Conservation (phyloP, 2,113 vertebrate genomes). For the Pongo abelii region DNA sequence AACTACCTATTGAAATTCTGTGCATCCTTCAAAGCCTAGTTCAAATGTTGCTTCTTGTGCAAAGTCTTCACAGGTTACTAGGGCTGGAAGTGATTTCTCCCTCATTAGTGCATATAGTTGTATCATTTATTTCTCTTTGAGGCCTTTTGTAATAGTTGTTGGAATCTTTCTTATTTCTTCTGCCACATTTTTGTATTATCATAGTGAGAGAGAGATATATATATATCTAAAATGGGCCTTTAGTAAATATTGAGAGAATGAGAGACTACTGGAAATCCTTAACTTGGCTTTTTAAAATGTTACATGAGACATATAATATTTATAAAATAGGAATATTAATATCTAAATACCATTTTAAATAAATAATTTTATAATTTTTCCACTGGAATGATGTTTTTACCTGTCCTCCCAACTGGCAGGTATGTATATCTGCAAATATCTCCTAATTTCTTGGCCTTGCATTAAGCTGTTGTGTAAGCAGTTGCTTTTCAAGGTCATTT, state of each 20-base stretch:
- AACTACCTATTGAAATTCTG: background rate
- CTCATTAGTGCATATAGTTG: background rate
- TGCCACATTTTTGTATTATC: slow-evolving; percentile 1
- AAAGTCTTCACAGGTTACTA: background rate
- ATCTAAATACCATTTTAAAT: slow-evolving; percentile 14
- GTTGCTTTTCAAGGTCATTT: slow-evolving; percentile 23
- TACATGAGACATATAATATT: background rate
- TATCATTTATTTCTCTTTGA: slow-evolving; percentile 39
- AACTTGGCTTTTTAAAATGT: slow-evolving; percentile 25
- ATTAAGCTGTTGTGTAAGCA: background rate
- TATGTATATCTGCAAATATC: background rate
- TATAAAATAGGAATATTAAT: slow-evolving; percentile 20
- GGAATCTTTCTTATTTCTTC: background rate
- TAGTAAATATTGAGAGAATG: background rate
- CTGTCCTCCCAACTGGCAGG: background rate
- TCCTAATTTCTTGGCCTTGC: slow-evolving; percentile 1
- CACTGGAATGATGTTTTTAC: background rate
- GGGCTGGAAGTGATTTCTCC: background rate
- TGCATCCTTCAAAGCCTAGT: slow-evolving; percentile 5
- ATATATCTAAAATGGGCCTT: background rate
- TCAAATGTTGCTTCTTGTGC: background rate
- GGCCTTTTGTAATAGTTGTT: slow-evolving; percentile 3
- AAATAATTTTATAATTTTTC: slow-evolving; percentile 13
- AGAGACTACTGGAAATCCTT: background rate
- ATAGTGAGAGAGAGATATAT: background rate